Conservation (phyloP, 2,797 vertebrate genomes). For the Coregonus ussuriensis region DNA sequence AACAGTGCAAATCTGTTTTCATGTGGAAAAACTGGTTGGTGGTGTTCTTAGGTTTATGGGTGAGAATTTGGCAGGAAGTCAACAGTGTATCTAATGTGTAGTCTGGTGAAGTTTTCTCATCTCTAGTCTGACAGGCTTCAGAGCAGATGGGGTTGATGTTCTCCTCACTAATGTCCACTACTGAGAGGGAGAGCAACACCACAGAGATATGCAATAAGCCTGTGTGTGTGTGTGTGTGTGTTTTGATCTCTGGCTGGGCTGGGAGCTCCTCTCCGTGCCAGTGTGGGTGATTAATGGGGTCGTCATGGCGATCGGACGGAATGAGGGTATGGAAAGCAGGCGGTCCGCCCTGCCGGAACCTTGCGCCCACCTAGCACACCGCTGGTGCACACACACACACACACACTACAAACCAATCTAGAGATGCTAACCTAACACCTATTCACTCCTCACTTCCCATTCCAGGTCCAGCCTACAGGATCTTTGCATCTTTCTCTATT, state of each 20-base stretch:
- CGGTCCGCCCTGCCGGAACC: conserved; percentile 84
- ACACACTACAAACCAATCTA: conserved; percentile 30
- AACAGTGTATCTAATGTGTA: neutral
- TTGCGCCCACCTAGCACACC: conserved; percentile 61
- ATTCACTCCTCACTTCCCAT: conserved; percentile 86
- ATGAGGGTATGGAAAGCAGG: conserved; percentile 93
- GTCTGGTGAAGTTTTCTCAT: neutral
- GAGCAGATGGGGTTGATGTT: conserved; percentile 1
- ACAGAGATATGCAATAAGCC: neutral
- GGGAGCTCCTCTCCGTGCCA: conserved; percentile 94
- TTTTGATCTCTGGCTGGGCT: conserved; percentile 98
- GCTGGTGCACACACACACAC: conserved; percentile 27
- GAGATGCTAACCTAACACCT: conserved; percentile 59
- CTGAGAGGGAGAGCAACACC: neutral
- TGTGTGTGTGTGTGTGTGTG: conserved; percentile 69
- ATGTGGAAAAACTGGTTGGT: neutral
- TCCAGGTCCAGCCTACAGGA: conserved; percentile 86
- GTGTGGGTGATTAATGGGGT: conserved; percentile 99
- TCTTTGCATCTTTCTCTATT: neutral
- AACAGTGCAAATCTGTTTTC: too few species aligned
- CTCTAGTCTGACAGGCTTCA: neutral
- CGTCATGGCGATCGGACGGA: conserved; percentile 97
- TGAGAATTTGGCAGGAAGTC: too few species aligned
- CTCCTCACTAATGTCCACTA: conserved; percentile 4
- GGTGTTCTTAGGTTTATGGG: too few species aligned